These are phyloP conservation scores for Drosophila lacertosa DNA, from an alignment of 1,140 invertebrate species.

Conservation along the genomic window DNA sequence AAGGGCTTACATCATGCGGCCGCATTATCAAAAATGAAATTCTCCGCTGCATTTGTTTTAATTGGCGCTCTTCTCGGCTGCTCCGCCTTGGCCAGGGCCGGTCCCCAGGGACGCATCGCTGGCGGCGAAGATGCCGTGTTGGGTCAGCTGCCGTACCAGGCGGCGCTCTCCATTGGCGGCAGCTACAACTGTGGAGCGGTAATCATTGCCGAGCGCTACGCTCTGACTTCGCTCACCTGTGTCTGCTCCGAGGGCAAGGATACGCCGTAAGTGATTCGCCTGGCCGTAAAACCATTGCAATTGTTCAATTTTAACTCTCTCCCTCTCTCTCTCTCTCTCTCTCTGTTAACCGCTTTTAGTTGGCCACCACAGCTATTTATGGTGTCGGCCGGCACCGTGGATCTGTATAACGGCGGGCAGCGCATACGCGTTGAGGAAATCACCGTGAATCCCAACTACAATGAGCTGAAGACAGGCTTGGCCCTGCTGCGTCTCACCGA, in stretches of 20 bases:
- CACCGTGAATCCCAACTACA: constrained; percentile 64
- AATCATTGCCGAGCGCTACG: constrained; percentile 60
- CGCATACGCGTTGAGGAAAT: constrained; percentile 61
- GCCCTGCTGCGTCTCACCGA: constrained; percentile 64
- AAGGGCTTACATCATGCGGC: background rate
- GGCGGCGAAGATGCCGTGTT: constrained; percentile 64
- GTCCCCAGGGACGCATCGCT: constrained; percentile 54
- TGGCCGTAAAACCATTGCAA: no score
- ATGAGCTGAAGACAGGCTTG: constrained; percentile 55
- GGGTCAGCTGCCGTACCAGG: constrained; percentile 76
- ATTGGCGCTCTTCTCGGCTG: constrained; percentile 28
- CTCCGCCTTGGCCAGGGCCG: background rate
- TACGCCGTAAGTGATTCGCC: constrained; percentile 40
- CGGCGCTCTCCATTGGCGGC: constrained; percentile 64
- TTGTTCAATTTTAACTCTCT: no score
- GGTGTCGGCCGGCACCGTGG: constrained; percentile 61
- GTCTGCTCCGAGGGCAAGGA: constrained; percentile 71
- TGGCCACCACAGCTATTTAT: constrained; percentile 66
- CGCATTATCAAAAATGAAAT: constrained; percentile 42
- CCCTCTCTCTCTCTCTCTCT: background rate
- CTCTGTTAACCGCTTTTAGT: constrained; percentile 20
- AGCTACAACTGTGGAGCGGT: constrained; percentile 70
- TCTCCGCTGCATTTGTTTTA: constrained; percentile 30
- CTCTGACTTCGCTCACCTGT: constrained; percentile 67
- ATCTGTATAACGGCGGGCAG: constrained; percentile 66